Conservation (phyloP, 2,888 invertebrate species). For the Cremastinae sp. region DNA sequence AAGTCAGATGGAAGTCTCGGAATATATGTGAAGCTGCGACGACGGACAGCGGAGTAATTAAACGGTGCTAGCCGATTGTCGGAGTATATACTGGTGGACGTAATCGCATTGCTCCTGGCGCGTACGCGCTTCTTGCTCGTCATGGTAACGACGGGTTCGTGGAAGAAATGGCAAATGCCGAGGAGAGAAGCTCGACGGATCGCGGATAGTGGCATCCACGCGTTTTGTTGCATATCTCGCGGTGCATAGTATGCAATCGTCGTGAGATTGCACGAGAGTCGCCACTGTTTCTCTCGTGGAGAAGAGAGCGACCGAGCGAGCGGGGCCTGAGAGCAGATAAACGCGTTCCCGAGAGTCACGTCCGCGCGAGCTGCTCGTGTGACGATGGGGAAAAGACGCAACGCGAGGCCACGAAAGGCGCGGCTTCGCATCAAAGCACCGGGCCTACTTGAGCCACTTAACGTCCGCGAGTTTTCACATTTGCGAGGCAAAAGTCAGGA, state of each 20-base stretch:
- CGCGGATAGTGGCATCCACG: conserved; percentile 60
- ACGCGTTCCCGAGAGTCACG: conserved; percentile 52
- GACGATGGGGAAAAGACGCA: conserved; percentile 43
- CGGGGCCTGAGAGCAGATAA: conserved; percentile 63
- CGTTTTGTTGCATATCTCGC: conserved; percentile 55
- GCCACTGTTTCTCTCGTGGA: conserved; percentile 49
- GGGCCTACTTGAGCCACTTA: conserved; percentile 80
- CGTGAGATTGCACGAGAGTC: conserved; percentile 33
- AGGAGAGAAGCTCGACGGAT: conserved; percentile 58
- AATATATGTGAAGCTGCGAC: conserved; percentile 16
- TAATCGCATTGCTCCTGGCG: conserved; percentile 50
- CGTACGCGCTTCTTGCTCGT: conserved; percentile 67
- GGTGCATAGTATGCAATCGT: conserved; percentile 55
- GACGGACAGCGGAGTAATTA: conserved; percentile 72
- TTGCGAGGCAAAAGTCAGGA: conserved; percentile 78
- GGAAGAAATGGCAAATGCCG: conserved; percentile 75
- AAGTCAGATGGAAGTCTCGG: too few species aligned
- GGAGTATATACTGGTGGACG: conserved; percentile 45
- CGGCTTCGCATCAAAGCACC: conserved; percentile 77
- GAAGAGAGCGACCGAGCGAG: conserved; percentile 24
- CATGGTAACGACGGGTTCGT: conserved; percentile 75
- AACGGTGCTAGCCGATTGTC: conserved; percentile 56
- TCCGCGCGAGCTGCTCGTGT: conserved; percentile 55
- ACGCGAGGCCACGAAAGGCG: conserved; percentile 54
- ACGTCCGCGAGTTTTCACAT: conserved; percentile 79